These are phyloP conservation scores for Acromyrmex echinatior DNA, from an alignment of 1,140 invertebrate species.

Conservation along the genomic window DNA sequence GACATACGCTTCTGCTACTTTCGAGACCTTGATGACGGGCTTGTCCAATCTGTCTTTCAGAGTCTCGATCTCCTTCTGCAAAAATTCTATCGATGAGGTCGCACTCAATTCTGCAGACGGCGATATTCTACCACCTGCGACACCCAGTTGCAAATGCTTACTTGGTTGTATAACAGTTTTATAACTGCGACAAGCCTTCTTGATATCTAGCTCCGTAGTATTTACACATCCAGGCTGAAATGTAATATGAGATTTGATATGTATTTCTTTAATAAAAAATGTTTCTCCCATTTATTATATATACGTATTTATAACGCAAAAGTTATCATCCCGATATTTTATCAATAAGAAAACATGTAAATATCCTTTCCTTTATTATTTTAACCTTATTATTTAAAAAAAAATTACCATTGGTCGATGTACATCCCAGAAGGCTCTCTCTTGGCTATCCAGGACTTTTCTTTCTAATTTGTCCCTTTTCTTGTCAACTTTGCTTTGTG, in stretches of 20 bases:
- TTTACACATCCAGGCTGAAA: slow-evolving; percentile 98
- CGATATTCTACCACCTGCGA: slow-evolving; percentile 88
- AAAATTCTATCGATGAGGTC: slow-evolving; percentile 85
- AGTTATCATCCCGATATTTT: neutral
- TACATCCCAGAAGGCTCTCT: slow-evolving; percentile 99
- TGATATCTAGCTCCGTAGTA: slow-evolving; percentile 99
- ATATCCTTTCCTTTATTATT: neutral
- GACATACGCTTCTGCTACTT: slow-evolving; percentile 97
- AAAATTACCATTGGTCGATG: slow-evolving; percentile 96
- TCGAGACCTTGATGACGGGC: slow-evolving; percentile 97
- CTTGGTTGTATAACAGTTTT: slow-evolving; percentile 88
- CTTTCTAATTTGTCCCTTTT: slow-evolving; percentile 99
- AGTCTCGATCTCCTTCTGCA: slow-evolving; percentile 89
- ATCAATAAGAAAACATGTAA: neutral
- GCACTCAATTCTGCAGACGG: slow-evolving; percentile 88
- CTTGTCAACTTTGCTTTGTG: slow-evolving; percentile 97
- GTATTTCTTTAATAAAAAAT: neutral
- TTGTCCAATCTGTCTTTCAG: slow-evolving; percentile 94
- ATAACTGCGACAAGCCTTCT: slow-evolving; percentile 97
- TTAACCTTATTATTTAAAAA: neutral
- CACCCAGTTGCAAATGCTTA: slow-evolving; percentile 86
- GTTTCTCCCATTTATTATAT: neutral
- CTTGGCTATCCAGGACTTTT: slow-evolving; percentile 99
- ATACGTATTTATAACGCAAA: neutral
- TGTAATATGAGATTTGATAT: neutral